Base-by-base conservation (phyloP, 2,113 vertebrate genomes). In the Gila orcuttii region DNA sequence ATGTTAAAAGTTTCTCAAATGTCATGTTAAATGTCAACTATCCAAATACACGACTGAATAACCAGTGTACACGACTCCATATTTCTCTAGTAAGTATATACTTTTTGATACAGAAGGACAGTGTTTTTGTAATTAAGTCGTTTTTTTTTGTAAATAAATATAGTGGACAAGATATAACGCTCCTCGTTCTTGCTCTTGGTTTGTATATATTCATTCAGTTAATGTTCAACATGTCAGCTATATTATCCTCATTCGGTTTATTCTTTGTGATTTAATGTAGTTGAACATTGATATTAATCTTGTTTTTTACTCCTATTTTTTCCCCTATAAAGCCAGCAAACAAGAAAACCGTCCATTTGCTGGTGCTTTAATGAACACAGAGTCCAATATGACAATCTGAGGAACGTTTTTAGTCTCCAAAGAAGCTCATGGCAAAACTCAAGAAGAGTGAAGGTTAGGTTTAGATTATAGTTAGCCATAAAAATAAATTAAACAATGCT, bases 131-230 rank as follows among this genome's bases (percentile, higher is more conserved):
- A 82, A 69, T 68, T 33, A 69, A 69, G 62, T n/a, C 64, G 3
- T 55, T 50, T 82, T 66, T 66, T 66, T 66, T 69, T 82, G 62
- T 82, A 82, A 82, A 82, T 82, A 68, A 66, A 36, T 50, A 13
- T 28, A 36, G 39, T 7, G 33, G 59, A 66, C 39, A 50, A 66
- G 60, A 62, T 62, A 45, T 66, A 81, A 66, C n/a, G 10, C 15
- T 11, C 7, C 75, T 45, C 39, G 42, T 77, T 77, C 75, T 33
- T 31, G 28, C 50, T 66, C 19, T 81, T 28, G 59, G 59, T 64
- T 31, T 11, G 59, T 21, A 47, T 21, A 47, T 66, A 66, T 81
- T 81, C 60, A 66, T 81, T 81, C n/a, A 8, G 60, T 19, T 62
- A 47, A 64, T 50, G 39, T 81, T 39, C 50, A 39, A 47, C 36